Percentiles rank a stretch among this genome's conserved stretches.
phyloP scores from a whole-genome alignment of 2,797 vertebrate species.

The Hephaestus fuliginosus region DNA sequence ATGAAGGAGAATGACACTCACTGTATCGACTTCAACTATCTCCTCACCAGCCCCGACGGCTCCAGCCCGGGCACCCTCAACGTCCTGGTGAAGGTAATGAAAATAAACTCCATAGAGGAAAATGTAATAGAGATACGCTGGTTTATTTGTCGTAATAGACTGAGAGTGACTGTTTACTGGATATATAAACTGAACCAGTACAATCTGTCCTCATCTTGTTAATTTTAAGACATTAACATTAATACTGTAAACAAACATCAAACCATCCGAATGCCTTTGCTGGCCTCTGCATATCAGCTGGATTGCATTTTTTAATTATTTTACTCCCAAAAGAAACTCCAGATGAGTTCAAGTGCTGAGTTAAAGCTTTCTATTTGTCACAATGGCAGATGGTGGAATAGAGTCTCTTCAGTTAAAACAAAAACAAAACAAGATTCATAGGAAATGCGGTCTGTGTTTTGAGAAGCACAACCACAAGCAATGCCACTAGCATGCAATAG shows the following conservation, averaged over 20 bases:
- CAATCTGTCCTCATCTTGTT: constrained; percentile 1
- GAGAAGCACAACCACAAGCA: constrained; percentile 38
- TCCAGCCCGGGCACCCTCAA: constrained; percentile 94
- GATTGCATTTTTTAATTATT: neutral
- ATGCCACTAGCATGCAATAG: neutral
- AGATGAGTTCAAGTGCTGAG: neutral
- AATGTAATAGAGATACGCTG: neutral
- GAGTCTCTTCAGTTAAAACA: constrained; percentile 10
- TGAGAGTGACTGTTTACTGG: neutral
- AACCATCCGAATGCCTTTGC: constrained; percentile 14
- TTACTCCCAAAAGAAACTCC: neutral
- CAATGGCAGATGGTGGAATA: constrained; percentile 22
- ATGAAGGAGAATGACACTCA: constrained; percentile 99
- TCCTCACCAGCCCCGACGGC: constrained; percentile 91
- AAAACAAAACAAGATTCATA: constrained; percentile 31
- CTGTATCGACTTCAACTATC: constrained; percentile 98
- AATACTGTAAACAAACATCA: neutral
- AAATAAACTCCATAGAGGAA: neutral
- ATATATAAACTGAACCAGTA: neutral
- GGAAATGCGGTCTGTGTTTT: constrained; percentile 33
- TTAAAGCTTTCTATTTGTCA: constrained; percentile 28
- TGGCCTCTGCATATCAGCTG: constrained; percentile 6
- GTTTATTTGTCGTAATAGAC: constrained; percentile 1
- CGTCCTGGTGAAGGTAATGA: constrained; percentile 90
- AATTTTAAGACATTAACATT: neutral